Conservation (phyloP, 2,888 invertebrate species). For the Lymantria monacha region DNA sequence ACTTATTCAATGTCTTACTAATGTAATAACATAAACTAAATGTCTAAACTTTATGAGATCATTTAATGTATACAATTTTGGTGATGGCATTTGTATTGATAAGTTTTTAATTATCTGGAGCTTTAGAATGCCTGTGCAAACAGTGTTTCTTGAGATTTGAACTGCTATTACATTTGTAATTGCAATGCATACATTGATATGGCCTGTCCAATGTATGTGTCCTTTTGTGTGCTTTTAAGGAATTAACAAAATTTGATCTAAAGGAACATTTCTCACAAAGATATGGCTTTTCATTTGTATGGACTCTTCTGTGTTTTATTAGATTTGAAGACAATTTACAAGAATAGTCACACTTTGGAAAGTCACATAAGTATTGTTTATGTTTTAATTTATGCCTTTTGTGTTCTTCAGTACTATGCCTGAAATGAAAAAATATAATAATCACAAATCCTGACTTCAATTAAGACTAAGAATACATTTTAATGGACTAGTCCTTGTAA, state of each 20-base stretch:
- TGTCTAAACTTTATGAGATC: not conserved
- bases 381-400: constrained; percentile 65
- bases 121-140: constrained; percentile 48
- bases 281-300: constrained; percentile 70
- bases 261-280: constrained; percentile 74
- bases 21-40: too few relatives aligned
- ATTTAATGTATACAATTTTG: not conserved
- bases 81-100: too few relatives aligned
- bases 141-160: constrained; percentile 76
- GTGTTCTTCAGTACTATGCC: constrained; percentile 62
- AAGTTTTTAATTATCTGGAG: constrained; percentile 10
- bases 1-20: too few relatives aligned
- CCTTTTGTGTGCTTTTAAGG: constrained; percentile 68
- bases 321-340: constrained; percentile 75
- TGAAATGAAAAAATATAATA: constrained; percentile 35
- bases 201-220: constrained; percentile 68
- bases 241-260: constrained; percentile 72
- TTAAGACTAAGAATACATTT: too few relatives aligned
- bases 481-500: too few relatives aligned
- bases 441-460: not conserved
- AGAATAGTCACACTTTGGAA: constrained; percentile 77
- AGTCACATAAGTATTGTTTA: constrained; percentile 73
- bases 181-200: constrained; percentile 62
- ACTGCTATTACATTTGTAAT: constrained; percentile 71
- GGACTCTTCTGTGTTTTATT: constrained; percentile 69